Evolutionary conservation across 2,113 vertebrate genomes (phyloP).

Genomic region (Nothocercus nigrocapillus): DNA sequence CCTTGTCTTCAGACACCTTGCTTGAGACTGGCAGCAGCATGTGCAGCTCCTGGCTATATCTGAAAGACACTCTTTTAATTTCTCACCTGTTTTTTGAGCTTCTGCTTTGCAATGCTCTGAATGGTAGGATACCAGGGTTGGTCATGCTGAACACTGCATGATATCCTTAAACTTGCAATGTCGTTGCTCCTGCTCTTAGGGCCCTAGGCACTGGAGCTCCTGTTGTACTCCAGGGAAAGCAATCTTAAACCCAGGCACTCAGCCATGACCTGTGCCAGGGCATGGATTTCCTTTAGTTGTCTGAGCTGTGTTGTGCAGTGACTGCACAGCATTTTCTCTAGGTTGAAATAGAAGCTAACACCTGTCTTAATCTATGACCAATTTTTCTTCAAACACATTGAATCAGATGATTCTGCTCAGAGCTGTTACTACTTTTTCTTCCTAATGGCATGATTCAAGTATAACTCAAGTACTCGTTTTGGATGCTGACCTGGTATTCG

Average conservation of each 20-base stretch:
- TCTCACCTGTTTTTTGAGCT: neutral
- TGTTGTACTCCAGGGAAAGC: neutral
- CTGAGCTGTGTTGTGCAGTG: neutral
- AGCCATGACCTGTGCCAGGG: neutral
- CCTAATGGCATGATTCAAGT: neutral
- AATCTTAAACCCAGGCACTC: neutral
- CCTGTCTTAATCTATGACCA: neutral
- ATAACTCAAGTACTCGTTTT: neutral
- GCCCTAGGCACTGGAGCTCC: neutral
- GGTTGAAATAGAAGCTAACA: neutral
- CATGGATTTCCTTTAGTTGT: neutral
- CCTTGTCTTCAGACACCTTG: neutral
- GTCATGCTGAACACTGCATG: neutral
- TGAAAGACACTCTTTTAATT: neutral
- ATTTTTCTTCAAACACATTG: neutral
- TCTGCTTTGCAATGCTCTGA: neutral
- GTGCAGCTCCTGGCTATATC: neutral
- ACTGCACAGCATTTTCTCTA: neutral
- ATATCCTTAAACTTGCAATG: neutral
- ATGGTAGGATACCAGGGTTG: neutral
- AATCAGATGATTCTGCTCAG: neutral
- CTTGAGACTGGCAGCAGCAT: neutral
- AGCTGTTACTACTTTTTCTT: neutral
- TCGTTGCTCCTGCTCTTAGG: neutral
- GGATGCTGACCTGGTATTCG: neutral